Evolutionary conservation across 2,113 vertebrate species (phyloP), one percentile per base, ranked within the genome.

Genomic region (Rhombomys opimus): DNA sequence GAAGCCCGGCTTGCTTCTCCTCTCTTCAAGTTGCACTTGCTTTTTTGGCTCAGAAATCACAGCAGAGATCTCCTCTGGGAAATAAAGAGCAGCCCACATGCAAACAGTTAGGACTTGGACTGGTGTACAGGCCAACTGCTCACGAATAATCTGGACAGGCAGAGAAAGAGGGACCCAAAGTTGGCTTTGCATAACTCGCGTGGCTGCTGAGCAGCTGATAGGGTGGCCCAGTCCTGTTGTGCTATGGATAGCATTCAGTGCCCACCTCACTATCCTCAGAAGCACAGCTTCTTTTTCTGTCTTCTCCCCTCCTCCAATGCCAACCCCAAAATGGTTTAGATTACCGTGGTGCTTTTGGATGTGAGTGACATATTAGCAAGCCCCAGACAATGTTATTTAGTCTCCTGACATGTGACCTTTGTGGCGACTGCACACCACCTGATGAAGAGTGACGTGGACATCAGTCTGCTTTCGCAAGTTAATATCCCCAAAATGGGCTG

Each of bases 321-420:
- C 87, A 94, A 46, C 38, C 67, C 30, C 27, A 35, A 90, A 97
- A 87, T 94, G 97, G 93, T 96, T 96, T 92, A 90, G 93, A 93
- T 96, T 96, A 96, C 78, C 67, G 5, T 92, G 54, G 78, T 94
- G 54, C 77, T 32, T 90, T 82, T 61, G 77, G 88, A 80, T 94
- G 72, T 12, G 91, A 73, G 63, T 52, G 7, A 82, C 61, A 57
- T 84, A 78, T 89, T 95, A 75, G 93, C 87, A 41, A 84, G 72
- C 18, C 41, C 61, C 27, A 63, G 96, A 95, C 84, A 50, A 38
- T 50, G 90, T 95, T 50, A 96, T 94, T 93, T 77, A 95, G 86
- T 95, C 81, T 97, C 86, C 72, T 30, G 32, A 90, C 18, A 46
- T 38, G 5, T 5, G 91, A 65, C 15, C 2, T 88, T 70, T 76